These are phyloP conservation scores for Chouioia cunea DNA, from an alignment of 2,888 invertebrate species.

Conservation along the genomic window DNA sequence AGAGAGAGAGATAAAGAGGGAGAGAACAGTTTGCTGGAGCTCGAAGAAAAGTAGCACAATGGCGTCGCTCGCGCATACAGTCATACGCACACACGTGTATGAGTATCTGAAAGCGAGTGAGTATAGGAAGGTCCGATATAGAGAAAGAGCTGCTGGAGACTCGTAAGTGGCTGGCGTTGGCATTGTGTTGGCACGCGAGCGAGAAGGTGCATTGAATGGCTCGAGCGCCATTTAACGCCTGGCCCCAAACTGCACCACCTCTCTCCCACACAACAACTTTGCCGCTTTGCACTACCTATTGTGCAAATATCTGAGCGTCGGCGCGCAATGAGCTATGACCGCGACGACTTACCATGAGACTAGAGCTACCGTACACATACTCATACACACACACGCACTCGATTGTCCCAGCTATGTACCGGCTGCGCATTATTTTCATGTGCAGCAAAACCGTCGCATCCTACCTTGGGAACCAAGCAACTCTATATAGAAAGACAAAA, in stretches of 20 bases:
- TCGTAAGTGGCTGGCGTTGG: conserved; percentile 17
- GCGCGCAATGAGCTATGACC: conserved; percentile 61
- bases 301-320: conserved; percentile 66
- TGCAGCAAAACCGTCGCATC: background rate
- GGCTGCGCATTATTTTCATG: conserved; percentile 18
- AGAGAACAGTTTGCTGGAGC: conserved; percentile 30
- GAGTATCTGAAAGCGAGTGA: no score
- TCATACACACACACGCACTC: conserved; percentile 5
- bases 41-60: conserved; percentile 31
- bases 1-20: no score
- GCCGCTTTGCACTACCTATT: conserved; percentile 60
- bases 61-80: background rate
- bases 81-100: background rate
- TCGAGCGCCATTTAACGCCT: conserved; percentile 37
- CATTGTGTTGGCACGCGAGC: conserved; percentile 33
- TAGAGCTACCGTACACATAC: conserved; percentile 24
- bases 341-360: conserved; percentile 38
- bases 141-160: background rate
- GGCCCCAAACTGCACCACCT: background rate
- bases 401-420: no score
- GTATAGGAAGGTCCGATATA: conserved; percentile 15
- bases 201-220: conserved; percentile 41
- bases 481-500: conserved; percentile 37
- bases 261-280: conserved; percentile 25
- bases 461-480: conserved; percentile 28